Conservation (phyloP, 2,113 vertebrate species). For the Saguinus midas region DNA sequence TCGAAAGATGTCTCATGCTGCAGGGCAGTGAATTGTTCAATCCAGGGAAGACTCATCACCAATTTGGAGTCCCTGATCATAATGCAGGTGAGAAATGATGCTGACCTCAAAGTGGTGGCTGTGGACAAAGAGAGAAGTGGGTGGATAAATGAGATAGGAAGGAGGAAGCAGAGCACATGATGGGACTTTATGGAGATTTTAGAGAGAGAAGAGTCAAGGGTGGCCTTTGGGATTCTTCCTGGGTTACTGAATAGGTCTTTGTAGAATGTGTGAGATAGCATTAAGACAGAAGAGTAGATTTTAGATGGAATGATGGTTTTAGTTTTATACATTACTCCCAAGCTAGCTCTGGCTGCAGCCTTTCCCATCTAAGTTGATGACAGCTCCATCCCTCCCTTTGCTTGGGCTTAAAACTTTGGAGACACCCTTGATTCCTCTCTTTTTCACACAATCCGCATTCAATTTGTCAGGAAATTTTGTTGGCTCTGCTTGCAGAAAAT, state of each 20-base stretch:
- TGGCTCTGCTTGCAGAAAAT: conserved; percentile 28
- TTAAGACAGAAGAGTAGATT: neutral
- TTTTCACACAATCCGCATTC: neutral
- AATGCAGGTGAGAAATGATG: neutral
- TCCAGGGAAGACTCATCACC: neutral
- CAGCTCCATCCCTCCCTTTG: neutral
- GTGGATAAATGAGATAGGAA: neutral
- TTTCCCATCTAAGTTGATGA: neutral
- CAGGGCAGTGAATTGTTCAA: neutral
- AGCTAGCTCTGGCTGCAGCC: neutral
- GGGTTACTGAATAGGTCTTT: neutral
- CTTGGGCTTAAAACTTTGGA: neutral
- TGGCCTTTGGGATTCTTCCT: neutral
- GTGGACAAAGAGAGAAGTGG: neutral
- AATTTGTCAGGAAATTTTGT: neutral
- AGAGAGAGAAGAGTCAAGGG: neutral
- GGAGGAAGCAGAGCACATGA: neutral
- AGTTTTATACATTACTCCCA: neutral
- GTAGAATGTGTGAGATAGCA: neutral
- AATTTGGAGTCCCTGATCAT: neutral
- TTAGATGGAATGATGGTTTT: neutral
- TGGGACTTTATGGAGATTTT: neutral
- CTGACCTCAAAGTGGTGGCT: neutral
- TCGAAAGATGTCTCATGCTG: neutral
- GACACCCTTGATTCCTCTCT: neutral